Base-by-base conservation (phyloP, 2,797 vertebrate species). In the Trematomus bernacchii region DNA sequence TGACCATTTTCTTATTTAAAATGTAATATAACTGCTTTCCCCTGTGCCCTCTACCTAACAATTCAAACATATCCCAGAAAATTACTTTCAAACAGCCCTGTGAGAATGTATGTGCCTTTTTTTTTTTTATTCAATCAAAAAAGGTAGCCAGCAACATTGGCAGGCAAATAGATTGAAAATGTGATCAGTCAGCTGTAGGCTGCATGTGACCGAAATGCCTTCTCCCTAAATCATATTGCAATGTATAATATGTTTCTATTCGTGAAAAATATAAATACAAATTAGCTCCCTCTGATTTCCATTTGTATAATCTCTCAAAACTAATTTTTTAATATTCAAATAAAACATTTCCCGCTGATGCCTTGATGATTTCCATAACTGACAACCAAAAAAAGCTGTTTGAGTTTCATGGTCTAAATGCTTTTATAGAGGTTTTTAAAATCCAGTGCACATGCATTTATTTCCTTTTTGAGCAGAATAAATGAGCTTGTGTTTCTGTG, bases 91-190 rank as follows among this genome's bases (percentile, higher is more conserved):
- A 58, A 40, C 47, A 76, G 16, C 52, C 18, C 42, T 47, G 47
- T 23, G 54, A 76, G 42, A 51, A 76, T 11, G 46, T n/a, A 72
- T 11, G 43, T 61, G 50, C 71, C 16, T 19, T 15, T 57, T 30
- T 71, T n/a, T 76, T 60, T 50, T 76, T 1, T 2, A 37, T 77
- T 84, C 47, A 79, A 18, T 75, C 64, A n/a, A n/a, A n/a, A 65
- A 53, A 59, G 10, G 47, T 50, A 44, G 53, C 14, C 40, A 69
- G n/a, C 33, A 63, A 52, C 59, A n/a, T 10, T 12, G 14, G 21
- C 57, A 43, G 27, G 67, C 21, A 71, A 33, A 58, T 54, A 42
- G 21, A 44, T 66, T 55, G 37, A 46, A 66, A 59, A 72, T 73
- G 58, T 44, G 57, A 58, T 70, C 58, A 67, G 52, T 75, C 73